Base-by-base conservation (phyloP, 2,888 invertebrate species). In the Digitonthophagus gazella region DNA sequence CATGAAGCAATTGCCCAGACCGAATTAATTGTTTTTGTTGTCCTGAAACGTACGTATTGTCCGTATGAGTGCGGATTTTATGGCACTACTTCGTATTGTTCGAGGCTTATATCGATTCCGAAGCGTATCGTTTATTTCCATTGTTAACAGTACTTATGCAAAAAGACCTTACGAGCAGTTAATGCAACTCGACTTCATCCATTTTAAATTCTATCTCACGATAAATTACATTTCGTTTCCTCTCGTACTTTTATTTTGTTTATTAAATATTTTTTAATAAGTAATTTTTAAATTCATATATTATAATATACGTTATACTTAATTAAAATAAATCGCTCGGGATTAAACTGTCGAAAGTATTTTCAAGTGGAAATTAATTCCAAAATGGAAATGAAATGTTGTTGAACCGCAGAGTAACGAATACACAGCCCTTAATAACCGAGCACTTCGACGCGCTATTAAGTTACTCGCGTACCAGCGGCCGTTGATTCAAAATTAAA, bases 1-100 rank as follows among this genome's bases (percentile, higher is more conserved):
- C 67, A 15, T 58, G 58, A 69, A 69, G 69, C 64, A 69, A 69
- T 69, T 67, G 66, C 67, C n/a, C 67, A 57, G 61, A 58, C 57
- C 61, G 64, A 67, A 69, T 69, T 69, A 69, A 69, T 67, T 69
- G 66, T 28, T 69, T 64, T 22, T 56, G 63, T 64, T 65, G 22
- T 58, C 58, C 58, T n/a, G 19, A 14, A 18, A n/a, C 15, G 18
- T 20, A 66, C 11, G 66, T 14, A 19, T n/a, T 44, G 28, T 44
- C 28, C 28, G 28, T 44, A 11, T 44, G 28, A 44, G 28, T 44
- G 11, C 28, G 28, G 28, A 44, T 44, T 44, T 44, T 44, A 44
- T 44, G 55, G 57, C 56, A 66, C 19, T 14, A 20, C n/a, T 61
- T 61, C 20, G 61, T 20, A 61, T 61, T 61, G 61, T 61, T 61